Percentiles rank a stretch among this genome's conserved stretches.
Evolutionary conservation across 2,797 vertebrate species (phyloP).

Genomic region (Lagorchestes hirsutus): DNA sequence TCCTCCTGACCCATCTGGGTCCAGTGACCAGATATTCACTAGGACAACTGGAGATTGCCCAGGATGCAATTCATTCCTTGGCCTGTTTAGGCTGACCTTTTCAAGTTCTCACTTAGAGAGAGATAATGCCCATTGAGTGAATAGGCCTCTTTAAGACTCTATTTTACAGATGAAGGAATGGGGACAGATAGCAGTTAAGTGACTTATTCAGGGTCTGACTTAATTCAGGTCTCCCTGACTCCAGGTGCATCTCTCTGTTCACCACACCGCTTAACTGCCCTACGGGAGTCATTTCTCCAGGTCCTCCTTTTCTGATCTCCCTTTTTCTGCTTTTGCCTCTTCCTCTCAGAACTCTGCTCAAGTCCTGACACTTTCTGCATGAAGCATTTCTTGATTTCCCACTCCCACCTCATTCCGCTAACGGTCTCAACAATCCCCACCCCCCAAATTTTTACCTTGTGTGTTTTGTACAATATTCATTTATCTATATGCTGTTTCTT

Average conservation of each 20-base stretch:
- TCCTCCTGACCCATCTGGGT: too few relatives aligned
- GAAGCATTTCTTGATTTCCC: not conserved
- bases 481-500: not conserved
- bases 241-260: not conserved
- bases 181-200: not conserved
- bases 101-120: too few relatives aligned
- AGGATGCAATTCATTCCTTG: too few relatives aligned
- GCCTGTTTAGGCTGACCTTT: too few relatives aligned
- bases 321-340: not conserved
- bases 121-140: too few relatives aligned
- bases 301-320: slow-evolving; percentile 32
- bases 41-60: too few relatives aligned
- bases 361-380: not conserved
- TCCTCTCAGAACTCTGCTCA: not conserved
- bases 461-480: not conserved
- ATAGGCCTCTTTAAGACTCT: not conserved
- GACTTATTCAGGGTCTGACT: not conserved
- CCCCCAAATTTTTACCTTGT: not conserved
- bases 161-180: not conserved
- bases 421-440: not conserved
- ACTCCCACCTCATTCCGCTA: rapidly evolving
- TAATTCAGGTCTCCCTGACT: not conserved
- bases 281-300: slow-evolving; percentile 7
- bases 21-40: too few relatives aligned
- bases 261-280: not conserved